Evolutionary conservation across 1,140 invertebrate species (phyloP), one percentile per base, ranked within the genome.

Genomic region (Wiebesia pumilae): DNA sequence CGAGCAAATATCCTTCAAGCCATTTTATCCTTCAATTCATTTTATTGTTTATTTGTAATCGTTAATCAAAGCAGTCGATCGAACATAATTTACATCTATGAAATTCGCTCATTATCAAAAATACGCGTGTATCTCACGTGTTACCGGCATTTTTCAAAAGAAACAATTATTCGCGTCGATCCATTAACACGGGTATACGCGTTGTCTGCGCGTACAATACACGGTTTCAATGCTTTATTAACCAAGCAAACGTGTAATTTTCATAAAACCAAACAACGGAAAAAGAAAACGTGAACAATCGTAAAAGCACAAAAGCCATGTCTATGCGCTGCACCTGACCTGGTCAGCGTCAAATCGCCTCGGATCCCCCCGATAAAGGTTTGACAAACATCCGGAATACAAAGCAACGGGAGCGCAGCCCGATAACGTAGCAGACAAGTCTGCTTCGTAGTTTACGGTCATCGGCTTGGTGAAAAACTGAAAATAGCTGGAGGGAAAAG

Each of bases 371-470:
- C 12, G 65, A 81, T 81, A 81, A 81, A 81, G 38, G 38, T 81
- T 81, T 81, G 80, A 67, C 80, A 81, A 81, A 81, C 62, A 81
- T 43, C 65, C 80, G 80, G 80, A 30, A 47, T 16, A 67, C 65
- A 67, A 40, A 47, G 51, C 14, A 62, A 1, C 10, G 67, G 79
- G 1, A 81, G n/a, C 51, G 9, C 27, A 3, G n/a, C 30, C 43
- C n/a, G 77, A 79, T 79, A 79, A 79, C 43, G 19, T 24, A 14
- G 10, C n/a, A 79, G 47, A 54, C 30, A n/a, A 16, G 47, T n/a
- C n/a, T n/a, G n/a, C n/a, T n/a, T n/a, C n/a, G n/a, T n/a, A n/a
- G n/a, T 79, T 30, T 33, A 35, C 77, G 77, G 47, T 58, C 47
- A 54, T 58, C 43, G 77, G 3, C 47, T 43, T 21, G 24, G 47